These are phyloP conservation scores for Synergus gifuensis DNA, from an alignment of 2,888 invertebrate species.

Conservation along the genomic window DNA sequence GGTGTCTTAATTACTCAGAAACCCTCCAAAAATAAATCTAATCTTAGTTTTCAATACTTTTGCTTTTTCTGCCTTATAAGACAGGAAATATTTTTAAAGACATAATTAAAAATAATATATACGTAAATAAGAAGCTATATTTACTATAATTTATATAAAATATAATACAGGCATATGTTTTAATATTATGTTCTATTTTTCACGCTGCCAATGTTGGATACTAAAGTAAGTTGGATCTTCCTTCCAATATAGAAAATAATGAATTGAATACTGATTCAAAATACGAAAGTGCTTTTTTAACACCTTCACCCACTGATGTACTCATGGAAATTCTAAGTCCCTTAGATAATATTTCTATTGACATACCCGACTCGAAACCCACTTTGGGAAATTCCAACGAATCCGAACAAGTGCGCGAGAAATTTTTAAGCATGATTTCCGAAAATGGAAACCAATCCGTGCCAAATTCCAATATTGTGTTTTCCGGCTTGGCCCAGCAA, in stretches of 20 bases:
- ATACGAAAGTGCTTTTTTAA: slow-evolving; percentile 76
- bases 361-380: slow-evolving; percentile 47
- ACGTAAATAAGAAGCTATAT: too few species aligned
- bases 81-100: too few species aligned
- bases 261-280: slow-evolving; percentile 69
- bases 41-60: too few species aligned
- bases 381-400: slow-evolving; percentile 55
- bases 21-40: too few species aligned
- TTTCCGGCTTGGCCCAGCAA: slow-evolving; percentile 88
- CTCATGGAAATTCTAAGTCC: slow-evolving; percentile 80
- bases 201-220: slow-evolving; percentile 62
- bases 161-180: slow-evolving; percentile 13
- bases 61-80: too few species aligned
- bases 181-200: slow-evolving; percentile 60
- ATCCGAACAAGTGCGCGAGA: slow-evolving; percentile 67
- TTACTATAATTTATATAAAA: too few species aligned
- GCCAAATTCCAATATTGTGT: slow-evolving; percentile 74
- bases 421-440: slow-evolving; percentile 69
- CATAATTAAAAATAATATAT: too few species aligned
- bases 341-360: slow-evolving; percentile 52
- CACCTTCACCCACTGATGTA: slow-evolving; percentile 80
- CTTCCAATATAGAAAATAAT: slow-evolving; percentile 69
- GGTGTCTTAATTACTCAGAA: background rate
- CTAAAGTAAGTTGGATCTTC: slow-evolving; percentile 74
- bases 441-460: slow-evolving; percentile 69